phyloP scores from a whole-genome alignment of 2,113 vertebrate genomes.

The Eclectus roratus region DNA sequence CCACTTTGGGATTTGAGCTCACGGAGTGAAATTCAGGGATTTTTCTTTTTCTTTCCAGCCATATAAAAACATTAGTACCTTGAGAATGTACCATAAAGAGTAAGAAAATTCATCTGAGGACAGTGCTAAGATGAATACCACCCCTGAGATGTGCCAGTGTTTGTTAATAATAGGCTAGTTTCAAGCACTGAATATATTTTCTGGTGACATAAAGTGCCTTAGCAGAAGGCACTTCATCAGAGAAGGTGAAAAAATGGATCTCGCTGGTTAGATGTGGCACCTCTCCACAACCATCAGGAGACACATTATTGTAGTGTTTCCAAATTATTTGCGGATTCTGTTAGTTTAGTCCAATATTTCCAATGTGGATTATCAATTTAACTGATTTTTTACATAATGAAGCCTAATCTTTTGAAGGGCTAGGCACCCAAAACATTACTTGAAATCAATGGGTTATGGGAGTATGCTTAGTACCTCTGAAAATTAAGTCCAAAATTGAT shows the following conservation, averaged over 20 bases:
- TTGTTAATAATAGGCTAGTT: constrained; percentile 27
- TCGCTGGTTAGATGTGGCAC: neutral
- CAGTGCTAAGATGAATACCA: neutral
- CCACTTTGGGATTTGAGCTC: neutral
- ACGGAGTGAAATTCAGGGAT: neutral
- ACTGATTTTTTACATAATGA: neutral
- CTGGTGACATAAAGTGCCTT: neutral
- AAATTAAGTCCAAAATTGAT: constrained; percentile 31
- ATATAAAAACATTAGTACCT: neutral
- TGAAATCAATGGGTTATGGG: neutral
- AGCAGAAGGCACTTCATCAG: neutral
- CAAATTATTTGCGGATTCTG: constrained; percentile 1
- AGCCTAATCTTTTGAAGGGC: neutral
- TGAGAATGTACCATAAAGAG: neutral
- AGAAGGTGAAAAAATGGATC: neutral
- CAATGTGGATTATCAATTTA: constrained; percentile 7
- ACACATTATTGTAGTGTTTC: neutral
- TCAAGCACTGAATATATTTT: constrained; percentile 3
- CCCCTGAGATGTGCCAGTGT: neutral
- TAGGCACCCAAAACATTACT: neutral
- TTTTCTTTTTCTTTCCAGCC: neutral
- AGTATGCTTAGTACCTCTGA: neutral
- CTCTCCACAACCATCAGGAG: neutral
- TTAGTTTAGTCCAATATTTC: neutral
- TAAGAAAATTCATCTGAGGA: neutral